Evolutionary conservation across 2,797 vertebrate species (phyloP), one percentile per base, ranked within the genome.

Genomic region (Macroramphosus scolopax): DNA sequence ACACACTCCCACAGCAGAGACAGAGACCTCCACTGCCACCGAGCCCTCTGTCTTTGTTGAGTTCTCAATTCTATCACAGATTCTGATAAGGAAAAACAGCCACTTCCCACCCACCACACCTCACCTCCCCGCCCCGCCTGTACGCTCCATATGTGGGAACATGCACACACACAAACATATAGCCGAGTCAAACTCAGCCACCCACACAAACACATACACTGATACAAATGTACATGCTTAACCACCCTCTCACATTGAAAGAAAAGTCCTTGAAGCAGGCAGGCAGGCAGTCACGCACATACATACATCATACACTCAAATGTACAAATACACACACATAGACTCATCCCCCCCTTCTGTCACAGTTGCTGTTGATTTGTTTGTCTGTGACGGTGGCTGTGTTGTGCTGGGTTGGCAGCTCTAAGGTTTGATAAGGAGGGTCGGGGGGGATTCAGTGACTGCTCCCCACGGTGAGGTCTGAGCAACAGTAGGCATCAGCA

Each of bases 401-500:
- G 91, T 72, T 70, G 53, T 73, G 72, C 61, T 46, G 31, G 66
- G 65, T 89, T 91, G 89, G 90, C 91, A 92, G 91, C 89, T 90
- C 93, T 91, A 79, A 91, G 89, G 91, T 88, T 91, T 87, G 74
- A 90, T 89, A 72, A 82, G 87, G 55, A 83, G 84, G 82, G 88
- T 87, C 53, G 83, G 80, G 84, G 88, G 83, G 91, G 89, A 78
- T 52, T 71, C 78, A 89, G 88, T 91, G 90, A 89, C 84, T 90
- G 90, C 88, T 91, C 92, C 92, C 92, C 77, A 77, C 87, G 88
- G 92, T 87, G 90, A 90, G 90, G 89, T 91, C 90, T 87, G 84
- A 89, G 89, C 89, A 59, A 61, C 63, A 56, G 69, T 55, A 69
- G 35, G 64, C 75, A 47, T 87, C 86, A 86, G 84, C 86, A 90